A percentile compares a stretch with the other conserved stretches of the same genome.
Evolutionary conservation across 2,888 invertebrate genomes (phyloP).

Genomic region (Patella depressa): DNA sequence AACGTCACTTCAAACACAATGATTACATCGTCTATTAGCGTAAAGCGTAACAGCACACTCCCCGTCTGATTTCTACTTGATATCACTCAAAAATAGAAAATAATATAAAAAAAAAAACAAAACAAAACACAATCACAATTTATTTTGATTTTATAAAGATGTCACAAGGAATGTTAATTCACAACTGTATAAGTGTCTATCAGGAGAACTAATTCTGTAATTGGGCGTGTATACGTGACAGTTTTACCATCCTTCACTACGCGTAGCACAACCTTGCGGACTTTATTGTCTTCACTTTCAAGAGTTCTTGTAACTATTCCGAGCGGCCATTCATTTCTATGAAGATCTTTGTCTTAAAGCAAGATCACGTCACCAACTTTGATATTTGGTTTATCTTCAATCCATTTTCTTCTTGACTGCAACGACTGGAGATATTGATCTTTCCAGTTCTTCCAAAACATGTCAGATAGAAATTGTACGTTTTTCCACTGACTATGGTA

Average conservation of each 20-base stretch:
- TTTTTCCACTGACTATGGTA: background rate
- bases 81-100: no score
- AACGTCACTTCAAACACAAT: no score
- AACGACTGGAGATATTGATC: background rate
- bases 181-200: no score
- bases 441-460: background rate
- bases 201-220: background rate
- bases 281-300: background rate
- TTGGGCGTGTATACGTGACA: background rate
- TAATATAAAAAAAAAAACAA: no score
- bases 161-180: no score
- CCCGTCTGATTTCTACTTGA: no score
- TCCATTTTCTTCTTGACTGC: background rate
- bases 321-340: conserved; percentile 1
- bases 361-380: background rate
- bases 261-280: background rate
- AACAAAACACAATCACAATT: no score
- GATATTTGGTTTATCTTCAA: background rate
- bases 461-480: background rate
- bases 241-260: background rate
- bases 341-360: background rate
- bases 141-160: no score
- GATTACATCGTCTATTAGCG: no score
- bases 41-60: no score
- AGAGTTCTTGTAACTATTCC: background rate